These are phyloP conservation scores for Bostrychus sinensis DNA, from an alignment of 2,113 vertebrate genomes.

Conservation along the genomic window DNA sequence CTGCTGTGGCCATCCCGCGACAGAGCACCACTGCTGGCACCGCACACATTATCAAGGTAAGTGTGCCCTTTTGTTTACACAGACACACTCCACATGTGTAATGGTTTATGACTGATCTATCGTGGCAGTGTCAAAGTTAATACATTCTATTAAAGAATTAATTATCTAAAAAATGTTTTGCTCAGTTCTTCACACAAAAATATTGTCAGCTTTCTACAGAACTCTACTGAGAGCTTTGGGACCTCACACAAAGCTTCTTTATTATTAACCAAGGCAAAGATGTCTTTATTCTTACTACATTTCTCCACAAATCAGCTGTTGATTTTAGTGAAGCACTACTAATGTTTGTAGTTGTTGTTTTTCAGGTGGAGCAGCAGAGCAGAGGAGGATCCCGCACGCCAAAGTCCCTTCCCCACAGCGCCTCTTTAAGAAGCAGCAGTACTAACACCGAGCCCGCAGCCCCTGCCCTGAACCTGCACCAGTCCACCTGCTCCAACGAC, in stretches of 20 bases:
- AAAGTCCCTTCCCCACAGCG: conserved; percentile 79
- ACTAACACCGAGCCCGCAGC: conserved; percentile 62
- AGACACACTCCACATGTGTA: too few relatives aligned
- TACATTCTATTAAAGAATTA: too few relatives aligned
- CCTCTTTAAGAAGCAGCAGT: conserved; percentile 86
- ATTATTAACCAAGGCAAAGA: too few relatives aligned
- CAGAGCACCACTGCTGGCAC: conserved; percentile 87
- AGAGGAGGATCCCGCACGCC: conserved; percentile 78
- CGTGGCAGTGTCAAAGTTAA: too few relatives aligned
- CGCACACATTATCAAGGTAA: conserved; percentile 82
- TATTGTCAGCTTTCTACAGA: too few relatives aligned
- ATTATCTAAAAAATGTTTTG: too few relatives aligned
- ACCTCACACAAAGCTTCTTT: too few relatives aligned
- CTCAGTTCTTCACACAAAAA: too few relatives aligned
- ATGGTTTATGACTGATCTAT: too few relatives aligned
- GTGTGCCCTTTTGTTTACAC: neutral
- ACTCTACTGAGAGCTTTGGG: too few relatives aligned
- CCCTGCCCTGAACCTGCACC: conserved; percentile 62
- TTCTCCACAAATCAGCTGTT: too few relatives aligned
- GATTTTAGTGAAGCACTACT: neutral
- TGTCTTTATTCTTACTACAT: too few relatives aligned
- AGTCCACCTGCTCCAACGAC: conserved; percentile 82
- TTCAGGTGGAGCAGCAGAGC: conserved; percentile 82
- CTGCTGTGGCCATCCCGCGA: conserved; percentile 83
- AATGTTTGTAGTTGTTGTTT: neutral